Evolutionary conservation across 1,140 invertebrate species (phyloP).

Genomic region (Papilio xuthus): DNA sequence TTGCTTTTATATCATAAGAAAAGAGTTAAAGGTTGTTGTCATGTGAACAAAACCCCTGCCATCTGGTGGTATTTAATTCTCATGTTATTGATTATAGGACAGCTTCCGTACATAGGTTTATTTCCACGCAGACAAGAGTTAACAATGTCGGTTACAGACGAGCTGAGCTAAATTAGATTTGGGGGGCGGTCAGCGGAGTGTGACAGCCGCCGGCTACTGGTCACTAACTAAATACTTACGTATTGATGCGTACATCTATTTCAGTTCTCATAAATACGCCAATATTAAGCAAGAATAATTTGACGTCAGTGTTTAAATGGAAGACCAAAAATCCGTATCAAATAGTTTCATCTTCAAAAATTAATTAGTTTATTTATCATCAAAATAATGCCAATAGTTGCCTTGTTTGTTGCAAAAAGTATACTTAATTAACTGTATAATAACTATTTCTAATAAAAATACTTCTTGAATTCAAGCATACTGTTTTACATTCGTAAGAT

Average conservation of each 20-base stretch:
- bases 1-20: no score
- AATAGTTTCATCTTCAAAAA: background rate
- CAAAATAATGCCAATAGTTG: no score
- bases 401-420: background rate
- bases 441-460: no score
- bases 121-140: constrained; percentile 24
- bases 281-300: background rate
- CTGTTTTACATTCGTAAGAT: no score
- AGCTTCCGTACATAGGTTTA: background rate
- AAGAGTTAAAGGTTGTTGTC: no score
- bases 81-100: background rate
- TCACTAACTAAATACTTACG: background rate
- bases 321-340: no score
- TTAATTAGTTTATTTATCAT: background rate
- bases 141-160: constrained; percentile 30
- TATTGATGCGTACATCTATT: no score
- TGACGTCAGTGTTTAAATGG: background rate
- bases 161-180: constrained; percentile 32
- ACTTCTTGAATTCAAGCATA: no score
- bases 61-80: background rate
- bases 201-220: background rate
- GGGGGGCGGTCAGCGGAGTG: constrained; percentile 4
- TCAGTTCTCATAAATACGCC: background rate
- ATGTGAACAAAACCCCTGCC: background rate
- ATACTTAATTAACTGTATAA: no score